Base-by-base conservation (phyloP, 2,888 invertebrate species). In the Eristalis tenax region DNA sequence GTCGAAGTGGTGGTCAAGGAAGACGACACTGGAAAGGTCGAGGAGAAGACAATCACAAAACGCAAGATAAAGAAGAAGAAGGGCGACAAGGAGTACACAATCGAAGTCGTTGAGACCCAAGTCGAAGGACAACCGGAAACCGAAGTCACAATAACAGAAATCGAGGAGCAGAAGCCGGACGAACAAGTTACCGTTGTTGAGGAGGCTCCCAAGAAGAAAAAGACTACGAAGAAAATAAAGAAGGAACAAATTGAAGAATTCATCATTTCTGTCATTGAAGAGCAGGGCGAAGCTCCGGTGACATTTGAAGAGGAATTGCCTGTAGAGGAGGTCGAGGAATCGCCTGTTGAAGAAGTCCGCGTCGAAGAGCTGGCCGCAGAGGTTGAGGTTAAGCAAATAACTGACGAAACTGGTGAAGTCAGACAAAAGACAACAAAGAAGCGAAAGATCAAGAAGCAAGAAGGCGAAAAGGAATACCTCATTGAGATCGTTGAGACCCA, bases 321-420 rank as follows among this genome's bases (percentile, higher is more conserved):
- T 0, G 89, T 90, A 0, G 63, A 88, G 3, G 56, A 89, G 43
- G 43, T 81, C 2, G 56, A n/a, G 0, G 66, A 89, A 3, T 70
- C 68, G 18, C 50, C 50, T 32, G 85, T 89, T 0, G 77, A 89
- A 4, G 86, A 90, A 5, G 90, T 92, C 61, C 89, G 90, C 13
- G 82, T 92, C 82, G 90, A 91, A 70, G 92, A 92, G 83, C 69
- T 90, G 0, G 88, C 89, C 8, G 91, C 94, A 26, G 93, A 94
- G 91, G 90, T 90, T 38, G 90, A 91, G 86, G 92, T 90, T 0
- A 93, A 91, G 50, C 89, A 89, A 63, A 78, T 87, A 5, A 75
- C 79, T 56, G 77, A 89, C 32, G 89, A 89, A 63, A 81, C 81
- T 70, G 88, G 88, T 28, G 90, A 91, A 74, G 88, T 88, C 50